Percentiles rank a stretch among this genome's conserved stretches.
Evolutionary conservation across 1,140 invertebrate species (phyloP).

Genomic region (Dendroctonus valens): DNA sequence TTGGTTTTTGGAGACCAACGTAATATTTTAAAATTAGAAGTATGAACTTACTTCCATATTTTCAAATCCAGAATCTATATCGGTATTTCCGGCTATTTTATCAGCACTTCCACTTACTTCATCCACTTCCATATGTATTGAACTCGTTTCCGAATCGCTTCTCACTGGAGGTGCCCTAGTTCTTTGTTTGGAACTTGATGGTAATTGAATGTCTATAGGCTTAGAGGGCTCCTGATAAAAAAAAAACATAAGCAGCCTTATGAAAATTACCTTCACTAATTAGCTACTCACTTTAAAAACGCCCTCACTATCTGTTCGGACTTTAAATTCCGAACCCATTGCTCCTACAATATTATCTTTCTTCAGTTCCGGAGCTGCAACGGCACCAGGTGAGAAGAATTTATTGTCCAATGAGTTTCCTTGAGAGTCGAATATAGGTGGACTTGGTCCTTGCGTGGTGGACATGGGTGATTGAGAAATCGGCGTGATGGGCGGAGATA

Average conservation of each 20-base stretch:
- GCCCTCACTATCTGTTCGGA: conserved; percentile 32
- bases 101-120: conserved; percentile 52
- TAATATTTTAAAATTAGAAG: no score
- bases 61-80: conserved; percentile 73
- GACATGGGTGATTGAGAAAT: conserved; percentile 45
- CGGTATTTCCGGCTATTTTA: conserved; percentile 56
- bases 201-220: conserved; percentile 45
- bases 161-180: conserved; percentile 39
- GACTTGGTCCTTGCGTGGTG: conserved; percentile 45
- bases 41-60: conserved; percentile 65
- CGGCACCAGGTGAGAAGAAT: conserved; percentile 18
- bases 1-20: no score
- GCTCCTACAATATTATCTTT: conserved; percentile 17
- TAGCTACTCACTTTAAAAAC: conserved; percentile 38
- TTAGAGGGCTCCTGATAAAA: conserved; percentile 40
- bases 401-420: conserved; percentile 33
- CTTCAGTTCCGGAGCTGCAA: conserved; percentile 1
- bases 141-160: conserved; percentile 49
- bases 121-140: conserved; percentile 60
- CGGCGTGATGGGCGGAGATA: conserved; percentile 46
- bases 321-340: neutral
- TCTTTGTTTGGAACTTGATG: conserved; percentile 41
- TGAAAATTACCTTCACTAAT: neutral
- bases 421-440: conserved; percentile 35
- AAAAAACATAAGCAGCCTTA: neutral